phyloP scores from a whole-genome alignment of 1,140 invertebrate species.

The Lepidostoma basale region DNA sequence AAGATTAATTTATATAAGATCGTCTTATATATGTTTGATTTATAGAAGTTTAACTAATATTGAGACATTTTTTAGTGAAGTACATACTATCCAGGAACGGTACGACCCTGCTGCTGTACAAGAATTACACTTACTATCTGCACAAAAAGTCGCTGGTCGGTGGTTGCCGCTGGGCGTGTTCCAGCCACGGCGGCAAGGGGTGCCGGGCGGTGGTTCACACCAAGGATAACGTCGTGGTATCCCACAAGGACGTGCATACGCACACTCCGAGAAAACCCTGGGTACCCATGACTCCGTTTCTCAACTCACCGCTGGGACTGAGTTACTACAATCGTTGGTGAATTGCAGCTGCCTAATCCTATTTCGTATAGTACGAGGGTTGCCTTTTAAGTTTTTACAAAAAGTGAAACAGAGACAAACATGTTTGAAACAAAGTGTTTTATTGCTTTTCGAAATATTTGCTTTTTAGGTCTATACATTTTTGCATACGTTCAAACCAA shows the following conservation, averaged over 20 bases:
- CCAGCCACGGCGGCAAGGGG: slow-evolving; percentile 23
- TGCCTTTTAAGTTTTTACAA: too few relatives aligned
- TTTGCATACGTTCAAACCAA: too few relatives aligned
- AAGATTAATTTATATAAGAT: too few relatives aligned
- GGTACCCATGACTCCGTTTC: slow-evolving; percentile 1
- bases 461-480: too few relatives aligned
- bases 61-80: slow-evolving; percentile 1
- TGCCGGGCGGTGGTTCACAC: slow-evolving; percentile 28
- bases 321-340: slow-evolving; percentile 23
- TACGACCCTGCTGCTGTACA: slow-evolving; percentile 20
- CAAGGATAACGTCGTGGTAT: slow-evolving; percentile 2
- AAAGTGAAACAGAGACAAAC: too few relatives aligned
- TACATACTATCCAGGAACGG: slow-evolving; percentile 25
- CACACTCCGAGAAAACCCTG: slow-evolving; percentile 8
- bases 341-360: too few relatives aligned
- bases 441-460: too few relatives aligned
- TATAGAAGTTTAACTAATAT: too few relatives aligned
- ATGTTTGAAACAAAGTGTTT: too few relatives aligned
- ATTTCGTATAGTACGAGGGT: too few relatives aligned
- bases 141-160: slow-evolving; percentile 26
- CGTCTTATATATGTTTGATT: too few relatives aligned
- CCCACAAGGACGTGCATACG: slow-evolving; percentile 6
- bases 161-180: slow-evolving; percentile 29
- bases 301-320: not conserved
- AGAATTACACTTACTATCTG: slow-evolving; percentile 29